Conservation (phyloP, 2,113 vertebrate genomes). For the Phalacrocorax carbo region DNA sequence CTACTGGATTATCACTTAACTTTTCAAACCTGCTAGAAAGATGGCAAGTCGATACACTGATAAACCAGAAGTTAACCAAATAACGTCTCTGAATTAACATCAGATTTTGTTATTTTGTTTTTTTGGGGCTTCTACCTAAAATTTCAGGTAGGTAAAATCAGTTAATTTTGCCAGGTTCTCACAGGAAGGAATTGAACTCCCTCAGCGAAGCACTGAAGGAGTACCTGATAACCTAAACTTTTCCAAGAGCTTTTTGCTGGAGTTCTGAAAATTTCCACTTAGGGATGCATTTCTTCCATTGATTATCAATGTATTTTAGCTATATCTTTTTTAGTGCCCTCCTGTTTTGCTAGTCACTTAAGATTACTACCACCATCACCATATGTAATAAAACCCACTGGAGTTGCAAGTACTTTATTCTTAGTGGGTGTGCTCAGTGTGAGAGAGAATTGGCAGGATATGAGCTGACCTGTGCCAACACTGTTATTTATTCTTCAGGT, state of each 20-base stretch:
- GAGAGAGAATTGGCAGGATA: not conserved
- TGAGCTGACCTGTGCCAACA: not conserved
- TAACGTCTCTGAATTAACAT: not conserved
- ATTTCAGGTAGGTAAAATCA: not conserved
- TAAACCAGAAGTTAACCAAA: not conserved
- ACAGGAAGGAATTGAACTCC: not conserved
- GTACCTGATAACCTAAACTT: not conserved
- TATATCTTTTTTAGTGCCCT: not conserved
- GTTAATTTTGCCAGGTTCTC: not conserved
- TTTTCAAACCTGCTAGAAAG: not conserved
- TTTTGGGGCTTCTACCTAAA: not conserved
- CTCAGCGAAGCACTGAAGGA: not conserved
- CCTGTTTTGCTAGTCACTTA: not conserved
- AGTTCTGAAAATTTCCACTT: not conserved
- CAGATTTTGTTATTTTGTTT: not conserved
- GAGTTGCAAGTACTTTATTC: not conserved
- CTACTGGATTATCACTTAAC: not conserved
- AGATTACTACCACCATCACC: not conserved
- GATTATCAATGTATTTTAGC: not conserved
- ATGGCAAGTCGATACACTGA: not conserved
- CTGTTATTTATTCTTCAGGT: slow-evolving; percentile 54
- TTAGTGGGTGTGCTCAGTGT: not conserved
- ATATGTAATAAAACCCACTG: not conserved
- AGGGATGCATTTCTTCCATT: not conserved
- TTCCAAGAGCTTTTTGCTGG: not conserved